Conservation (phyloP, 1,140 invertebrate genomes). For the Epicauta chinensis region DNA sequence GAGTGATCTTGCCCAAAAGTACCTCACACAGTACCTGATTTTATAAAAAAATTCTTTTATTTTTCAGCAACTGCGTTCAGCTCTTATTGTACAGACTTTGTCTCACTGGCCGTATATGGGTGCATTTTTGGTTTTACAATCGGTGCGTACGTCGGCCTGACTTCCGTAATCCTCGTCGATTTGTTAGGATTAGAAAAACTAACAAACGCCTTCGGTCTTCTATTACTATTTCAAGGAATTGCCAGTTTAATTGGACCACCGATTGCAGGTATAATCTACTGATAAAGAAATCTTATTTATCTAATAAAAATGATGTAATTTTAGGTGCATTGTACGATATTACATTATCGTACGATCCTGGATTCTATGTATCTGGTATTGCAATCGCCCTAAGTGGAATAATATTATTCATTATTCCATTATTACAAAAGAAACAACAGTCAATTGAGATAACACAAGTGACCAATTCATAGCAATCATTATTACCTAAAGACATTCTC, state of each 20-base stretch:
- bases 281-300: background rate
- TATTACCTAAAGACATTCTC: no score
- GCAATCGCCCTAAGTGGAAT: constrained; percentile 81
- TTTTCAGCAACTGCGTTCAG: constrained; percentile 73
- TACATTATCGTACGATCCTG: constrained; percentile 70
- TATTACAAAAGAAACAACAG: constrained; percentile 48
- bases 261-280: constrained; percentile 61
- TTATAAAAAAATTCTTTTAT: constrained; percentile 34
- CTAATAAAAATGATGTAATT: constrained; percentile 23
- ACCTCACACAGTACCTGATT: no score
- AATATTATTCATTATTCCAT: constrained; percentile 82
- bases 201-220: constrained; percentile 88
- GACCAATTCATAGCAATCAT: no score
- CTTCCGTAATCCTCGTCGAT: constrained; percentile 84
- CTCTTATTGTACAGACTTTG: constrained; percentile 63
- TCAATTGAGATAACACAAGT: no score
- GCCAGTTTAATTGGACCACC: constrained; percentile 85
- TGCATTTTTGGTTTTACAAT: constrained; percentile 80
- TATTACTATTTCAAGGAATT: constrained; percentile 86
- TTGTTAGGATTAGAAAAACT: constrained; percentile 78
- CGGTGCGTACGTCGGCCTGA: constrained; percentile 88
- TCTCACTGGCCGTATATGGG: constrained; percentile 68
- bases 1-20: no score
- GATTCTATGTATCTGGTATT: constrained; percentile 74
- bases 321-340: constrained; percentile 76